phyloP scores from a whole-genome alignment of 2,888 invertebrate genomes.

The Stenolophus ochropezus region DNA sequence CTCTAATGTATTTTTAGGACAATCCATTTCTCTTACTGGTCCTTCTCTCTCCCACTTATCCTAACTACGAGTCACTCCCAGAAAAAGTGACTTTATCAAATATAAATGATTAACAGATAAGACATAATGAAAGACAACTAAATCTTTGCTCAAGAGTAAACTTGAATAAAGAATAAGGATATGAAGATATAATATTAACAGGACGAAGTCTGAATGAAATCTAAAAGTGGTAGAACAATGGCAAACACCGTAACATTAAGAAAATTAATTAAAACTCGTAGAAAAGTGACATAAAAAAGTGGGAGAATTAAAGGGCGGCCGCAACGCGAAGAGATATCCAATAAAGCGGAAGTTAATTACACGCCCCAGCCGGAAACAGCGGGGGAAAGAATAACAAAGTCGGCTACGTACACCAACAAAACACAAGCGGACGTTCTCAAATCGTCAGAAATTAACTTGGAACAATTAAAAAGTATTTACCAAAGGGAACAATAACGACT shows the following conservation, averaged over 20 bases:
- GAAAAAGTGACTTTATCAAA: no score
- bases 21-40: no score
- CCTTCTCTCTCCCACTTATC: no score
- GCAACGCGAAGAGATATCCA: slow-evolving; percentile 40
- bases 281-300: slow-evolving; percentile 46
- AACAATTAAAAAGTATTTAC: slow-evolving; percentile 57
- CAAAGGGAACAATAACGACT: slow-evolving; percentile 53
- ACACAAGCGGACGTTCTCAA: slow-evolving; percentile 45
- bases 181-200: no score
- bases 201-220: no score
- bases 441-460: slow-evolving; percentile 56
- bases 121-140: no score
- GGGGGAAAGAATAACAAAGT: slow-evolving; percentile 49
- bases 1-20: no score
- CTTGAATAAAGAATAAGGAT: no score
- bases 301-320: slow-evolving; percentile 16
- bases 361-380: slow-evolving; percentile 21
- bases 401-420: slow-evolving; percentile 16
- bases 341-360: slow-evolving; percentile 55
- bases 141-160: no score
- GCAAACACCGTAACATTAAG: slow-evolving; percentile 32
- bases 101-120: no score
- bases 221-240: neutral
- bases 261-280: slow-evolving; percentile 51
- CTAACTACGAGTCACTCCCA: no score